Conservation (phyloP, 2,113 vertebrate species). For the Colossoma macropomum region DNA sequence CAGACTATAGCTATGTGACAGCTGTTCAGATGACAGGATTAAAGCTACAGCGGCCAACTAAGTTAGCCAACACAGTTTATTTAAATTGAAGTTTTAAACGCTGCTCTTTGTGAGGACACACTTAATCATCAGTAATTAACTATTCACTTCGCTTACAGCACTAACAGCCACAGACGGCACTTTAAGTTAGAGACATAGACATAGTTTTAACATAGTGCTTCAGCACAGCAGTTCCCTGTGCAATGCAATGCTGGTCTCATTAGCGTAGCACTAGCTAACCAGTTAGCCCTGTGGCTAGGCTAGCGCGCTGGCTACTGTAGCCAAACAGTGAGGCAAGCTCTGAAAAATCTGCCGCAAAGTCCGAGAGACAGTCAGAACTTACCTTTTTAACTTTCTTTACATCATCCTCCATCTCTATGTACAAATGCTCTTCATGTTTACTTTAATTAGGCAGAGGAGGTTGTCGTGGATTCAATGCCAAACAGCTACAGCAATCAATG, state of each 20-base stretch:
- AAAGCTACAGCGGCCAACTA: neutral
- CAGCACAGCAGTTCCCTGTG: neutral
- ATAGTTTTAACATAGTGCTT: neutral
- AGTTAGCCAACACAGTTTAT: too few species aligned
- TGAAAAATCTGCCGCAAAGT: neutral
- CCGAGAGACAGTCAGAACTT: conserved; percentile 52
- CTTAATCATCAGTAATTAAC: neutral
- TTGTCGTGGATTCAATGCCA: conserved; percentile 51
- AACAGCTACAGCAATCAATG: conserved; percentile 47
- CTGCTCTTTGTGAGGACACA: neutral
- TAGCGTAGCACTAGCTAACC: neutral
- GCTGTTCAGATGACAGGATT: neutral
- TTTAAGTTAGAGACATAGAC: too few species aligned
- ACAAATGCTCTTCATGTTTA: conserved; percentile 68
- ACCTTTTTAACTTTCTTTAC: conserved; percentile 93
- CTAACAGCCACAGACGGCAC: neutral
- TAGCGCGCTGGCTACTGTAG: conserved; percentile 7
- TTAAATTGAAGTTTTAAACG: neutral
- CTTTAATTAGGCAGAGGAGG: conserved; percentile 54
- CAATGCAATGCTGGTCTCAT: neutral
- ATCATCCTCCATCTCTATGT: conserved; percentile 90
- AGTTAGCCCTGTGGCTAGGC: conserved; percentile 16
- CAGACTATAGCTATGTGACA: neutral
- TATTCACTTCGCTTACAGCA: neutral
- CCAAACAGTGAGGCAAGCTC: neutral